These are phyloP conservation scores for Tapirus terrestris DNA, from an alignment of 2,113 vertebrate genomes.

Conservation along the genomic window DNA sequence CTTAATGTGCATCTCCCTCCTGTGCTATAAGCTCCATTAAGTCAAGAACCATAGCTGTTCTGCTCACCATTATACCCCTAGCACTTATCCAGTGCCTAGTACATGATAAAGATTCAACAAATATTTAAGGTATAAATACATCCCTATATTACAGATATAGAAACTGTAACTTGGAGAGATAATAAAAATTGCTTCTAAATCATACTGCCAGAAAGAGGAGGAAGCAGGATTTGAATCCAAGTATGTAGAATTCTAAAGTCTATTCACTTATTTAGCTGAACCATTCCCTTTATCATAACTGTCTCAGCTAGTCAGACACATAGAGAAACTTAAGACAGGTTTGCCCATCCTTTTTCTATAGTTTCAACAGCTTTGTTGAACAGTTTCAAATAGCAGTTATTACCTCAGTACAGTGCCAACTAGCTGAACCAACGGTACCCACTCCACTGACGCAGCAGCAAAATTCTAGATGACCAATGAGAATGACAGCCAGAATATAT, in stretches of 20 bases:
- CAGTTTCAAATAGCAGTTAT: neutral
- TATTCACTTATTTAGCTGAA: neutral
- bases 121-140: neutral
- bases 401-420: neutral
- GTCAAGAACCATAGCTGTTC: neutral
- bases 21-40: neutral
- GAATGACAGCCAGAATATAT: neutral
- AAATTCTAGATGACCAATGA: slow-evolving; percentile 18
- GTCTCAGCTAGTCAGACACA: neutral
- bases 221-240: neutral
- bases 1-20: neutral
- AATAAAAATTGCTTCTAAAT: neutral
- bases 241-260: neutral
- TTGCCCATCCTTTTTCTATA: neutral
- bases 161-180: neutral
- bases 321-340: neutral
- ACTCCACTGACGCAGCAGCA: neutral
- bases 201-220: neutral
- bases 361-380: neutral
- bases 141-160: neutral
- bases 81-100: neutral
- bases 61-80: neutral
- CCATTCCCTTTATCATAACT: neutral
- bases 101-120: neutral
- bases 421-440: neutral